phyloP scores from a whole-genome alignment of 2,113 vertebrate genomes.

The Siniperca chuatsi region DNA sequence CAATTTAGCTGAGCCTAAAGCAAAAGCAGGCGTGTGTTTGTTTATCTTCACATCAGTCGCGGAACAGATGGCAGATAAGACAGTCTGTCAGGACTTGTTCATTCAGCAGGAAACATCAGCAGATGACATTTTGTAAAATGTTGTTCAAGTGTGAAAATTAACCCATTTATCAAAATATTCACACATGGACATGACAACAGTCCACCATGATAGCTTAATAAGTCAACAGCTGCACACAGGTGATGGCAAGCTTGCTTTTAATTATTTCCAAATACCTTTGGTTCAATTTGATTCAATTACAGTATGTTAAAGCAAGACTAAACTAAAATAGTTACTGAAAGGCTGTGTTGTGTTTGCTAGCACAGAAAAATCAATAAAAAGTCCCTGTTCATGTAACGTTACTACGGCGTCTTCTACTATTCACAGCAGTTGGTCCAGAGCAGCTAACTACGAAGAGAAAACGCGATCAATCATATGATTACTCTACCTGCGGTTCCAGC shows the following conservation, averaged over 20 bases:
- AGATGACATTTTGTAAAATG: conserved; percentile 24
- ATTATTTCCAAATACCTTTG: background rate
- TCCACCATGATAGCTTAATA: background rate
- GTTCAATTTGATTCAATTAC: background rate
- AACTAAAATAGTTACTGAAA: too few relatives aligned
- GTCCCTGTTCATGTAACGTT: too few relatives aligned
- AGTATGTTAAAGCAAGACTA: background rate
- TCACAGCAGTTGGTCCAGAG: too few relatives aligned
- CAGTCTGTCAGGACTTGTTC: background rate
- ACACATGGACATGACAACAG: background rate
- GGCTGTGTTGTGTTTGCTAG: too few relatives aligned
- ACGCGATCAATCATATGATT: too few relatives aligned
- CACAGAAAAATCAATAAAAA: too few relatives aligned
- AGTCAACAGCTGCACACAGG: background rate
- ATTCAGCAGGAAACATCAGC: conserved; percentile 5
- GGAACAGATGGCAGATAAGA: conserved; percentile 38
- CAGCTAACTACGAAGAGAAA: too few relatives aligned
- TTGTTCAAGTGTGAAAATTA: conserved; percentile 18
- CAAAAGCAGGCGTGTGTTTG: background rate
- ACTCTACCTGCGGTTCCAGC: too few relatives aligned
- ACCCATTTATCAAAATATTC: background rate
- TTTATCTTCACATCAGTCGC: background rate
- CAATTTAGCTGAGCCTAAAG: background rate
- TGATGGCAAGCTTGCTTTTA: background rate
- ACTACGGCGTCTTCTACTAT: too few relatives aligned